phyloP scores from a whole-genome alignment of 2,888 invertebrate genomes.

The Lissocephala sabroskyi region DNA sequence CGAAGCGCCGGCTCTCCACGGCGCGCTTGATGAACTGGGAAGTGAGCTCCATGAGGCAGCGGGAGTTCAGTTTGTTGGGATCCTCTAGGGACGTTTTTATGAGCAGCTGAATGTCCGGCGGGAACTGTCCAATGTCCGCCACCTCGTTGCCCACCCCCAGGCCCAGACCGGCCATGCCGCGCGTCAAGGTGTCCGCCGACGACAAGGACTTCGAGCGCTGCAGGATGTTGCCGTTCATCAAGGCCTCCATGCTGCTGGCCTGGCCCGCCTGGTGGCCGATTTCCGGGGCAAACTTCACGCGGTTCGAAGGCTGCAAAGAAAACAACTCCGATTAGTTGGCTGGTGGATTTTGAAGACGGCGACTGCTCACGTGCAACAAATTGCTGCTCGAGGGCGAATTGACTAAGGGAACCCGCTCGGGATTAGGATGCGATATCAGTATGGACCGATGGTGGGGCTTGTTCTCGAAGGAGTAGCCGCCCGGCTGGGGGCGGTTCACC shows the following conservation, averaged over 20 bases:
- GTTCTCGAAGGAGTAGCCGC: slow-evolving; percentile 67
- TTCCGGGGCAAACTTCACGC: slow-evolving; percentile 72
- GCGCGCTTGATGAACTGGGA: slow-evolving; percentile 86
- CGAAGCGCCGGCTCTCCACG: slow-evolving; percentile 83
- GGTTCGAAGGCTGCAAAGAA: slow-evolving; percentile 53
- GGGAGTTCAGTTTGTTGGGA: slow-evolving; percentile 83
- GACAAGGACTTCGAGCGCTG: slow-evolving; percentile 89
- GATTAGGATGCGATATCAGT: slow-evolving; percentile 69
- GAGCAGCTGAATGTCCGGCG: slow-evolving; percentile 81
- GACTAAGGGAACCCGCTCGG: slow-evolving; percentile 67
- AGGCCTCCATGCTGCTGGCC: slow-evolving; percentile 52
- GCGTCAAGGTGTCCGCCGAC: slow-evolving; percentile 81
- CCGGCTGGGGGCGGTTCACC: slow-evolving; percentile 71
- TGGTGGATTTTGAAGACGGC: background rate
- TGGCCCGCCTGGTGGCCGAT: slow-evolving; percentile 36
- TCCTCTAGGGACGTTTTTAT: slow-evolving; percentile 86
- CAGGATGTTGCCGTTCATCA: slow-evolving; percentile 69
- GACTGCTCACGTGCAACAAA: slow-evolving; percentile 76
- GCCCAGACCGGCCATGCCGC: slow-evolving; percentile 79
- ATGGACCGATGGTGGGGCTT: slow-evolving; percentile 69
- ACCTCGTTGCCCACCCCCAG: slow-evolving; percentile 79
- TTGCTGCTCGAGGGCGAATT: slow-evolving; percentile 83
- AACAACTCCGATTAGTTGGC: background rate
- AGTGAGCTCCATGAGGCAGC: slow-evolving; percentile 88
- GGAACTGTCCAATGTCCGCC: slow-evolving; percentile 84